Conservation (phyloP, 2,888 invertebrate genomes). For the Eupithecia insigniata region DNA sequence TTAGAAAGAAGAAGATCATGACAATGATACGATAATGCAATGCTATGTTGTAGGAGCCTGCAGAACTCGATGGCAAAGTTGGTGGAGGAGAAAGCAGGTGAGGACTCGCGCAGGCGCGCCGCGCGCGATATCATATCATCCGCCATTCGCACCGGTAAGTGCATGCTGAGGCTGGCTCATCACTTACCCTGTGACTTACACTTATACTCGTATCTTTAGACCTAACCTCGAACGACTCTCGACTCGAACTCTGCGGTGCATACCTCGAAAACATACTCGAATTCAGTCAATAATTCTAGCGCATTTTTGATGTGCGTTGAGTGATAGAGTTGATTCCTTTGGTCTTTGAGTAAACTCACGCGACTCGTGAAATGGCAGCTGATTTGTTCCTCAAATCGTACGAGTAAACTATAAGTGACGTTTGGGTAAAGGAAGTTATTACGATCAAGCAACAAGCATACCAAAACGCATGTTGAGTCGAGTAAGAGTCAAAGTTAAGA, state of each 20-base stretch:
- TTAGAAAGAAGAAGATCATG: too few species aligned
- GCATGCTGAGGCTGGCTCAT: slow-evolving; percentile 1
- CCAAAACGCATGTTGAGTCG: not conserved
- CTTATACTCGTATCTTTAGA: not conserved
- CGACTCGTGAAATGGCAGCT: not conserved
- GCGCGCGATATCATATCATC: slow-evolving; percentile 89
- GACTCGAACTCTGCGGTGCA: not conserved
- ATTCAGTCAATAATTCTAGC: not conserved
- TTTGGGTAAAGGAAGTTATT: not conserved
- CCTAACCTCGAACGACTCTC: not conserved
- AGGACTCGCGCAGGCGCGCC: slow-evolving; percentile 84
- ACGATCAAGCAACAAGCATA: not conserved
- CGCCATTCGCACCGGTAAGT: slow-evolving; percentile 84
- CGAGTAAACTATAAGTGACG: not conserved
- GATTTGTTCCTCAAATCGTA: not conserved
- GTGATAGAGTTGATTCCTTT: not conserved
- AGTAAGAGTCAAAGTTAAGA: not conserved
- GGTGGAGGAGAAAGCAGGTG: slow-evolving; percentile 80
- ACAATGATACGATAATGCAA: not conserved
- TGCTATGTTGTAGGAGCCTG: slow-evolving; percentile 75
- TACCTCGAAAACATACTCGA: not conserved
- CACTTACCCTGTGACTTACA: not conserved
- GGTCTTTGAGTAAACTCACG: not conserved
- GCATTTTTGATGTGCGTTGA: not conserved
- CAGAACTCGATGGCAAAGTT: slow-evolving; percentile 87